A percentile compares a stretch with the other conserved stretches of the same genome.
phyloP scores from a whole-genome alignment of 2,888 invertebrate genomes.

The Andrena haemorrhoa region DNA sequence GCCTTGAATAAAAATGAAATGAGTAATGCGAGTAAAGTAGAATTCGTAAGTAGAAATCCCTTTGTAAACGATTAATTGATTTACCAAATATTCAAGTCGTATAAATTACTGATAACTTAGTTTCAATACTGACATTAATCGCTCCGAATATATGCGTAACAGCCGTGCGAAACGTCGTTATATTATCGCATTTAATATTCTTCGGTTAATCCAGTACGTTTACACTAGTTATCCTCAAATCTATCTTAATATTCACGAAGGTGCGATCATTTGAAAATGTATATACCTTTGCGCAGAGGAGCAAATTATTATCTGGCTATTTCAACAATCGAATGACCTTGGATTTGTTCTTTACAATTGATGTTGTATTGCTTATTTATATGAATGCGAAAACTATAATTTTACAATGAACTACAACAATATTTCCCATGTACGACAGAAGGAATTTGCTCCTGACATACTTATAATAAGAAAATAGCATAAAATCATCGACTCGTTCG shows the following conservation, averaged over 20 bases:
- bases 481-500: background rate
- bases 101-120: background rate
- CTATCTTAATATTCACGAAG: background rate
- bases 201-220: background rate
- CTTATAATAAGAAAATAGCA: background rate
- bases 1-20: too few relatives aligned
- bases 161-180: background rate
- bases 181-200: background rate
- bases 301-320: background rate
- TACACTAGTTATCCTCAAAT: background rate
- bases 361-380: background rate
- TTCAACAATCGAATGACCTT: slow-evolving; percentile 16
- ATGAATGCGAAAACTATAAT: background rate
- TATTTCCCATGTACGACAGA: background rate
- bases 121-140: background rate
- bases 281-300: background rate
- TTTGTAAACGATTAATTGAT: too few relatives aligned
- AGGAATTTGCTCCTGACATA: background rate
- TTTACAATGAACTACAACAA: background rate
- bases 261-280: background rate
- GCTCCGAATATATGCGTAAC: too few relatives aligned
- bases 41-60: too few relatives aligned
- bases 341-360: background rate
- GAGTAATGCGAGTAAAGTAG: too few relatives aligned
- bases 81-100: too few relatives aligned